Conservation (phyloP, 2,797 vertebrate genomes). For the Australoheros facetus region DNA sequence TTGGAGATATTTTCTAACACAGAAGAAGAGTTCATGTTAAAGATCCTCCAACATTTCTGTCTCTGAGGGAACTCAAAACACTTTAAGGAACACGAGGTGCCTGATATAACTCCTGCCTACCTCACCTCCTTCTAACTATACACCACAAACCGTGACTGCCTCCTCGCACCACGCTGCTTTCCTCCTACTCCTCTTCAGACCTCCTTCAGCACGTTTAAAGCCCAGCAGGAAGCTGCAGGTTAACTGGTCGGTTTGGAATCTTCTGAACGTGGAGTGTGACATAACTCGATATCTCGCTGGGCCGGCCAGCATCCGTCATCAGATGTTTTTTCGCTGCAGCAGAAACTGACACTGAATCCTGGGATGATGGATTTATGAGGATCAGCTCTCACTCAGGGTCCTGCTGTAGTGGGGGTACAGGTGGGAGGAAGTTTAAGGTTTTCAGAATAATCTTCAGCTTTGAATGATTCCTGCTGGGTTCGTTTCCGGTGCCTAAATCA, state of each 20-base stretch:
- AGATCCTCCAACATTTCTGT: not conserved
- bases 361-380: too few relatives aligned
- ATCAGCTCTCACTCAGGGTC: too few relatives aligned
- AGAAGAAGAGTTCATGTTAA: not conserved
- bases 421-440: too few relatives aligned
- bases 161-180: not conserved
- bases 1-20: not conserved
- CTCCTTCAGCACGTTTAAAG: not conserved
- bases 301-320: not conserved
- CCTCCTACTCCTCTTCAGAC: not conserved
- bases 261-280: not conserved
- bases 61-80: too few relatives aligned
- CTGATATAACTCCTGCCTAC: conserved; percentile 3
- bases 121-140: not conserved
- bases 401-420: too few relatives aligned
- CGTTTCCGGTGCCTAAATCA: too few relatives aligned
- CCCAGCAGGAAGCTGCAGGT: not conserved
- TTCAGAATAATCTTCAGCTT: too few relatives aligned
- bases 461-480: too few relatives aligned
- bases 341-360: not conserved
- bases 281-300: not conserved
- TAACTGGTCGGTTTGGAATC: not conserved
- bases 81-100: not conserved
- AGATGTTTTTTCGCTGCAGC: not conserved
- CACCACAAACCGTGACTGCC: not conserved